Base-by-base conservation (phyloP, 1,140 invertebrate genomes). In the Drosophila teissieri region DNA sequence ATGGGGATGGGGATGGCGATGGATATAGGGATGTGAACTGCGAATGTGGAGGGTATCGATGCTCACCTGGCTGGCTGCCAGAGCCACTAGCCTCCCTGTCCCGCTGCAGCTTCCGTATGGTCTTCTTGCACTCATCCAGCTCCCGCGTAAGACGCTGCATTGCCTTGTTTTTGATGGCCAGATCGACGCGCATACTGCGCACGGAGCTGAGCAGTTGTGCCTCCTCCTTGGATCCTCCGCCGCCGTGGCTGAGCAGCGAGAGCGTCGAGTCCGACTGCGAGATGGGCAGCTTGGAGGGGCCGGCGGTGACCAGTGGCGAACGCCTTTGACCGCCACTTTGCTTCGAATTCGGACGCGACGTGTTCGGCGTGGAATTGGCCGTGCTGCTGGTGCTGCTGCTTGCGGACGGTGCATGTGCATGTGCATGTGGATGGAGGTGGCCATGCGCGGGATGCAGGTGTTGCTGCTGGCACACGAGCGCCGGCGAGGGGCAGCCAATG, bases 181-280 rank as follows among this genome's bases (percentile, higher is more conserved):
- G 73, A 85, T 97, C 96, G 0, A 95, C 88, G 84, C 96, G 95
- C 68, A 97, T 92, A 2, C 96, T 96, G 52, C 96, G 94, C 81
- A 97, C 96, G 0, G 96, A 96, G 0, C 96, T 96, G 12, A 96
- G 90, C 8, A 97, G 92, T 92, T 97, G 95, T 4, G 95, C 93
- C 65, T 97, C 96, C 77, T 96, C 95, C 90, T 96, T 96, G 0
- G 78, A 67, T 1, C 60, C 46, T 2, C 45, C 8, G 57, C 39
- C 39, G 4, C 78, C 64, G 31, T 73, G 52, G 73, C 78, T 53
- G 49, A 76, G 78, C 52, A 84, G 55, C n/a, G 88, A 92, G 12
- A 92, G 57, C 6, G 89, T 90, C 2, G 91, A 91, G 44, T 92
- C 91, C 3, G 94, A 89, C 49, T 92, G 86, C 15, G 89, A 91